Conservation (phyloP, 2,113 vertebrate species). For the Tachycineta bicolor region DNA sequence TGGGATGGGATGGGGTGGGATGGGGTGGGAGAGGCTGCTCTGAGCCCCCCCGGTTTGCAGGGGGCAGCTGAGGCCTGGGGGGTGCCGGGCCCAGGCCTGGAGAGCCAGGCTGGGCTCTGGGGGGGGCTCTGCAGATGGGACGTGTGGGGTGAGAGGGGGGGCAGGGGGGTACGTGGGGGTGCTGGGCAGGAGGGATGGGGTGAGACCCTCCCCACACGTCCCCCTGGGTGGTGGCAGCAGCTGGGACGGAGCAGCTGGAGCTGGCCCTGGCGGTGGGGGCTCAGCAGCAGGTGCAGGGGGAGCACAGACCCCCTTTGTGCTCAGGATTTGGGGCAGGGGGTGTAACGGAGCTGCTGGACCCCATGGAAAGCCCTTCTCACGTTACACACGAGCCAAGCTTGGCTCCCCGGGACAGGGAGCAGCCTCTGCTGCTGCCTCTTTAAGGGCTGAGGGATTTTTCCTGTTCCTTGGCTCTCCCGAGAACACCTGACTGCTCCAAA, state of each 20-base stretch:
- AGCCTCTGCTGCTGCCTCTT: background rate
- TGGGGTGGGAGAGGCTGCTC: too few species aligned
- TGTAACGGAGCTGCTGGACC: background rate
- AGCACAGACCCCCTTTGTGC: constrained; percentile 26
- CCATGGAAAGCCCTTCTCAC: background rate
- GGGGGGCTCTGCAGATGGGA: background rate
- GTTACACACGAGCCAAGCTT: background rate
- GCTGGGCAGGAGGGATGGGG: background rate
- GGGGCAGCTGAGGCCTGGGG: background rate
- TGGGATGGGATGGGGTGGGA: background rate
- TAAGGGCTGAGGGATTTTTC: background rate
- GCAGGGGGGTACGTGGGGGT: too few species aligned
- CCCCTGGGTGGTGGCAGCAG: background rate
- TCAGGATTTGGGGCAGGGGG: background rate
- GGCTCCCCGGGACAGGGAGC: background rate
- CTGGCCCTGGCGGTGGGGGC: fast-evolving
- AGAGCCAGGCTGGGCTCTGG: background rate
- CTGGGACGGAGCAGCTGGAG: constrained; percentile 24
- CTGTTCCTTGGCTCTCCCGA: background rate
- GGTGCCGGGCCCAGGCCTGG: background rate
- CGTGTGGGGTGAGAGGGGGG: fast-evolving
- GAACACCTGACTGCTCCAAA: background rate
- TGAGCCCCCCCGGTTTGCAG: too few species aligned
- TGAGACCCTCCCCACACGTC: fast-evolving
- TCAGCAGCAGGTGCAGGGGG: background rate